Evolutionary conservation across 2,113 vertebrate genomes (phyloP), one percentile per base, ranked within the genome.

Genomic region (Thalassarche chlororhynchos): DNA sequence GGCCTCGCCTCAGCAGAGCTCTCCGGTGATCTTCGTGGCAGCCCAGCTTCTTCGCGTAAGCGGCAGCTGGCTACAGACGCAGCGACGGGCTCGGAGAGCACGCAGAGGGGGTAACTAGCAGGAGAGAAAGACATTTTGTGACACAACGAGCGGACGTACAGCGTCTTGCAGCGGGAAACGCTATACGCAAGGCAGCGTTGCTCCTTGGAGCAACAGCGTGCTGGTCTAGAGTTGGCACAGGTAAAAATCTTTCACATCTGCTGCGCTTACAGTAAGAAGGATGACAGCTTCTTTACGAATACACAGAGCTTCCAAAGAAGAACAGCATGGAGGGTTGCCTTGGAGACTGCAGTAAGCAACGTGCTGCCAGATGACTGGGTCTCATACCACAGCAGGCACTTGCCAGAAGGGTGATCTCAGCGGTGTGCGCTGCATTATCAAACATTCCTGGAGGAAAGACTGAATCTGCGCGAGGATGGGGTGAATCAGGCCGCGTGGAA

Each of bases 351-450:
- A 40, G 64, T 15, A n/a, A 88, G 89, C 85, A 88, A 11, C 14
- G 10, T 19, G 55, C 77, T 82, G 94, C 81, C 81, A 80, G 92
- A 76, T 87, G 90, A 69, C 80, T 75, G 54, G 69, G 65, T 54
- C 95, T 89, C 84, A 24, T 28, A 61, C 38, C 69, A 29, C 91
- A 36, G 74, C 74, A 20, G 58, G 71, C 32, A 17, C 32, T 62
- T 32, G 94, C 94, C 95, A 96, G 87, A n/a, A 68, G 76, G 91
- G 95, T 90, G 88, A 96, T 89, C 91, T 95, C 94, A 92, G 82
- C 70, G 2, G 68, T 9, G 64, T 0, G 26, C 20, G 15, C 86
- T n/a, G 78, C 76, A 9, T 61, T 47, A 93, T 69, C 95, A 61
- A 54, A 80, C 66, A 40, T 72, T 92, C 89, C 96, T 82, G 88